Conservation (phyloP, 2,113 vertebrate genomes). For the Vidua chalybeata region DNA sequence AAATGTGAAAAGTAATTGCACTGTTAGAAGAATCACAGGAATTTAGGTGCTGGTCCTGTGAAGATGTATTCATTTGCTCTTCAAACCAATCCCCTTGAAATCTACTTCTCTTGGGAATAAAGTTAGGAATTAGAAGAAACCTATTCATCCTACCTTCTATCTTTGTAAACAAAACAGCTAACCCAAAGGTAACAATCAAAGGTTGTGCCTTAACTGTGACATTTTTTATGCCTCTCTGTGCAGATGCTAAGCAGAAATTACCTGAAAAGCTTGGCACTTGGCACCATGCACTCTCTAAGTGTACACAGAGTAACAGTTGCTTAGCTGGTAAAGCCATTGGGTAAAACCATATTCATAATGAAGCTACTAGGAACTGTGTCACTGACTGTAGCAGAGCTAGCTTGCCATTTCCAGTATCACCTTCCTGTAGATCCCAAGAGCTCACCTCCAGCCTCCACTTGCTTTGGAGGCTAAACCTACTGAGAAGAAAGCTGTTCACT, state of each 20-base stretch:
- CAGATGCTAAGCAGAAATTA: background rate
- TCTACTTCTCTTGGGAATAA: background rate
- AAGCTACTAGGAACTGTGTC: background rate
- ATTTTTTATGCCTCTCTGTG: background rate
- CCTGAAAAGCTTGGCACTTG: background rate
- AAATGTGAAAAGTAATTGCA: slow-evolving; percentile 45
- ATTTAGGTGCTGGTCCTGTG: background rate
- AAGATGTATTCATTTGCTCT: background rate
- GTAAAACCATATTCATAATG: background rate
- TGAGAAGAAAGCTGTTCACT: background rate
- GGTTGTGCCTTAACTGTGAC: background rate
- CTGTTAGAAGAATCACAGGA: background rate
- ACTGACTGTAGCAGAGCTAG: background rate
- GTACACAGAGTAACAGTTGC: background rate
- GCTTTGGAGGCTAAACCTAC: background rate
- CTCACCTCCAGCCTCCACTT: too few species aligned
- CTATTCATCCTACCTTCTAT: background rate
- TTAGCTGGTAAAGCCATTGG: background rate
- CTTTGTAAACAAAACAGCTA: background rate
- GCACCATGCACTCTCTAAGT: background rate
- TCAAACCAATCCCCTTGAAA: background rate
- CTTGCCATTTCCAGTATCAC: background rate
- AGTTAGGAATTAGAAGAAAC: background rate
- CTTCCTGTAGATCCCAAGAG: background rate
- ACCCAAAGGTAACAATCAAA: background rate